A percentile compares a stretch with the other conserved stretches of the same genome.
These are phyloP conservation scores for Holothuria leucospilota DNA, from an alignment of 53 echinoderm and acorn worm genomes.

Conservation along the genomic window DNA sequence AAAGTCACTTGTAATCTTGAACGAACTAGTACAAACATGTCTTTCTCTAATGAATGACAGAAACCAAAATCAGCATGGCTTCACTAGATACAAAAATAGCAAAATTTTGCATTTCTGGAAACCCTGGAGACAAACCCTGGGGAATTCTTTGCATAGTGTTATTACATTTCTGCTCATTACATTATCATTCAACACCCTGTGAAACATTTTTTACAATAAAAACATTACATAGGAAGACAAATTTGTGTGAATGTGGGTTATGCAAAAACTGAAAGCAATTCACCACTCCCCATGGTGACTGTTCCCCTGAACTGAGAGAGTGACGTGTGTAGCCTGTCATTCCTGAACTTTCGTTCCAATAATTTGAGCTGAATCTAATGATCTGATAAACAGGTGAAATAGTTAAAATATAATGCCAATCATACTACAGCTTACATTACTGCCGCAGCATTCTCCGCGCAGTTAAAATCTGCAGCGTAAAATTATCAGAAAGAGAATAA, in stretches of 20 bases:
- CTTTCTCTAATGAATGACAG: too few relatives aligned
- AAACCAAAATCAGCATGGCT: too few relatives aligned
- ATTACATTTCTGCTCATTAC: background rate
- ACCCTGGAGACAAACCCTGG: constrained; percentile 6
- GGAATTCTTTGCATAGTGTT: constrained; percentile 27
- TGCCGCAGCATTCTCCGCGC: constrained; percentile 1
- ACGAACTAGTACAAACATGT: too few relatives aligned
- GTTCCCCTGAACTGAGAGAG: too few relatives aligned
- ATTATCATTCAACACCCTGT: too few relatives aligned
- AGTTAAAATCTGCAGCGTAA: constrained; percentile 1
- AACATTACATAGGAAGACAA: constrained; percentile 25
- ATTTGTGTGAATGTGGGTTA: constrained; percentile 36
- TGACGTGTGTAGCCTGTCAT: constrained; percentile 21
- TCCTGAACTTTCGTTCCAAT: background rate
- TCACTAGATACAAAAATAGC: too few relatives aligned
- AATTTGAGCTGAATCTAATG: background rate
- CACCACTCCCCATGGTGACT: constrained; percentile 29
- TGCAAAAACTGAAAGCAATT: constrained; percentile 27
- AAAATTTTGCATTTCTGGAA: too few relatives aligned
- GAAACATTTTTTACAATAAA: background rate
- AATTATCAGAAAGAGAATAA: background rate
- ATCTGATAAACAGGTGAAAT: constrained; percentile 31
- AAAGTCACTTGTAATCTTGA: too few relatives aligned
- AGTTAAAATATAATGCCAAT: constrained; percentile 4
- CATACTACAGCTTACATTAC: background rate